Evolutionary conservation across 1,140 invertebrate genomes (phyloP).

Genomic region (Drosophila nikananu): DNA sequence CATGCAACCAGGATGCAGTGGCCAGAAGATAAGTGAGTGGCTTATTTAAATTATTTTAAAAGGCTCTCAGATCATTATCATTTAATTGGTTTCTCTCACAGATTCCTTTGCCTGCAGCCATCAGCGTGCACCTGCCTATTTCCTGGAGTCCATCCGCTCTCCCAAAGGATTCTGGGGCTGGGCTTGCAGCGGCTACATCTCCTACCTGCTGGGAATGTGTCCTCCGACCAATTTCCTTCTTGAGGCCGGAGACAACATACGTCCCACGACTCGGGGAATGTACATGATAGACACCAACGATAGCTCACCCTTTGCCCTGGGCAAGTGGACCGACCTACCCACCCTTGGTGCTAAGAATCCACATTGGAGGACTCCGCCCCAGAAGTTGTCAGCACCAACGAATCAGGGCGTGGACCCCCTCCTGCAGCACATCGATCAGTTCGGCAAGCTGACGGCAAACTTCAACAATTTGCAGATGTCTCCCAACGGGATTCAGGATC

Average conservation of each 20-base stretch:
- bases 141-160: constrained; percentile 90
- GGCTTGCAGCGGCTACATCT: constrained; percentile 87
- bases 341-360: constrained; percentile 59
- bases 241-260: constrained; percentile 79
- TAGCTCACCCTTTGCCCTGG: constrained; percentile 76
- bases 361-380: constrained; percentile 1
- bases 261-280: constrained; percentile 69
- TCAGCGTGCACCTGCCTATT: constrained; percentile 89
- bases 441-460: constrained; percentile 74
- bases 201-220: constrained; percentile 87
- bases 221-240: constrained; percentile 79
- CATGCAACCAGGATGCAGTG: constrained; percentile 88
- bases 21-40: constrained; percentile 55
- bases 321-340: constrained; percentile 80
- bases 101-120: constrained; percentile 88
- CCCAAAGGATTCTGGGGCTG: constrained; percentile 89
- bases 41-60: too few relatives aligned
- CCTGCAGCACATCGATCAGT: constrained; percentile 76
- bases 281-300: constrained; percentile 79
- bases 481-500: constrained; percentile 39
- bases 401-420: constrained; percentile 66
- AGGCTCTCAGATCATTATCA: too few relatives aligned
- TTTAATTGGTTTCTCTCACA: neutral
- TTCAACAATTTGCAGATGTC: constrained; percentile 71
- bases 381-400: constrained; percentile 22